Base-by-base conservation (phyloP, 2,113 vertebrate species). In the Neodontobutis hainanensis region DNA sequence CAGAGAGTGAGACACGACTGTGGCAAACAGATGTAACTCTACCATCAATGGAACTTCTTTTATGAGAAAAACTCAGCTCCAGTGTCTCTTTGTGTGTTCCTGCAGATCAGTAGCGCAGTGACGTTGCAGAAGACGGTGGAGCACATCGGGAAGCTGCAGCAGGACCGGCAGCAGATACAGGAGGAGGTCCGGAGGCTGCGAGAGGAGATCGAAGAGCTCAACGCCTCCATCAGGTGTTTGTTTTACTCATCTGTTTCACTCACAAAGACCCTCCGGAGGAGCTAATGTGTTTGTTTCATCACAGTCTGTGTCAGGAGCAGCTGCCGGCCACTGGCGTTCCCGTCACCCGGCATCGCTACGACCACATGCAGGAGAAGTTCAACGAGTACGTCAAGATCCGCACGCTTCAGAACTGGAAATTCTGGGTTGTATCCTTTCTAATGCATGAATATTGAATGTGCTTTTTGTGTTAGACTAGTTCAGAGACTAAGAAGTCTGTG, bases 341-440 rank as follows among this genome's bases (percentile, higher is more conserved):
- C 0, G n/a, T 96, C 12, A 89, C 93, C 0, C 73, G 89, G 4
- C 91, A 93, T 2, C 90, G 92, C 14, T 92, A 91, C 8, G 92
- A 95, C 77, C 93, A 95, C 84, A 95, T 96, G 94, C 92, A 81
- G 66, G 94, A 78, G 45, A 92, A 94, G 92, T 98, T 97, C 74
- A 94, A 95, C 3, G 95, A 97, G 5, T 99, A 99, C 0, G 94
- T 99, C 57, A 95, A 91, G 70, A 95, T 50, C 81, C 92, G 95
- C 77, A 96, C 94, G 11, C 90, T 95, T 58, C 95, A 97, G 85
- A 95, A 99, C 87, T 98, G 97, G 97, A 99, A 96, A 90, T 99
- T 99, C 90, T 99, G 97, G 97, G 94, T 99, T 50, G 97, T 99
- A 99, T 99, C 97, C 93, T 98, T 92, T 12, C 4, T 43, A 43